A percentile compares a stretch with the other conserved stretches of the same genome.
Evolutionary conservation across 2,113 vertebrate genomes (phyloP).

Genomic region (Lanius ludovicianus): DNA sequence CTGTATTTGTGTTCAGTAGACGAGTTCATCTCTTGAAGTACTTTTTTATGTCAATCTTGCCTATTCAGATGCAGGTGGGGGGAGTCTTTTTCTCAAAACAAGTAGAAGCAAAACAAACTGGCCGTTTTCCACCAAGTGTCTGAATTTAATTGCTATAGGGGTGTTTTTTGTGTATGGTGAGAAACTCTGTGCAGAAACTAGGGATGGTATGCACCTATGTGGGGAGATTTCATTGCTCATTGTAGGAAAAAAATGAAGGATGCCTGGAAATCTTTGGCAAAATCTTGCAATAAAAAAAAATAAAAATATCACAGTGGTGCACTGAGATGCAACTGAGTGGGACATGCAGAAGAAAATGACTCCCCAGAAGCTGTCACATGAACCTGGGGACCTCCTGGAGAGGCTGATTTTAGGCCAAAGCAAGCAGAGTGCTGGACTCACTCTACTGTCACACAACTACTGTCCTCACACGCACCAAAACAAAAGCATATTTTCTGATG

Average conservation of each 20-base stretch:
- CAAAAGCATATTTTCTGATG: background rate
- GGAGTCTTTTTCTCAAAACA: background rate
- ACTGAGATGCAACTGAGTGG: background rate
- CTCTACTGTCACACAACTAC: background rate
- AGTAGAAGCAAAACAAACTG: slow-evolving; percentile 8
- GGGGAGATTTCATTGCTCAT: background rate
- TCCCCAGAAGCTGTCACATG: background rate
- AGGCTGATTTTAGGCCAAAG: background rate
- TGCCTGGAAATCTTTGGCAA: background rate
- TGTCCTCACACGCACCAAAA: background rate
- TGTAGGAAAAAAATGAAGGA: background rate
- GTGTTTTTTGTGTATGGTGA: background rate
- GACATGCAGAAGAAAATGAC: background rate
- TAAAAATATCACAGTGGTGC: background rate
- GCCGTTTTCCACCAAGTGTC: background rate
- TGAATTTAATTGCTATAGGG: slow-evolving; percentile 7
- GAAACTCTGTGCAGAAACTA: background rate
- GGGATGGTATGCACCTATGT: background rate
- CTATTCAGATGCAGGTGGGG: slow-evolving; percentile 57
- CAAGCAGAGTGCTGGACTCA: background rate
- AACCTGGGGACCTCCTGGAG: background rate
- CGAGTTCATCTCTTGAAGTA: slow-evolving; percentile 70
- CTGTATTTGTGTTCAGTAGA: slow-evolving; percentile 72
- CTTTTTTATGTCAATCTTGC: slow-evolving; percentile 72
- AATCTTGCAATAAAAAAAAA: background rate